Evolutionary conservation across 2,113 vertebrate genomes (phyloP), one percentile per base, ranked within the genome.

Genomic region (Solea solea): DNA sequence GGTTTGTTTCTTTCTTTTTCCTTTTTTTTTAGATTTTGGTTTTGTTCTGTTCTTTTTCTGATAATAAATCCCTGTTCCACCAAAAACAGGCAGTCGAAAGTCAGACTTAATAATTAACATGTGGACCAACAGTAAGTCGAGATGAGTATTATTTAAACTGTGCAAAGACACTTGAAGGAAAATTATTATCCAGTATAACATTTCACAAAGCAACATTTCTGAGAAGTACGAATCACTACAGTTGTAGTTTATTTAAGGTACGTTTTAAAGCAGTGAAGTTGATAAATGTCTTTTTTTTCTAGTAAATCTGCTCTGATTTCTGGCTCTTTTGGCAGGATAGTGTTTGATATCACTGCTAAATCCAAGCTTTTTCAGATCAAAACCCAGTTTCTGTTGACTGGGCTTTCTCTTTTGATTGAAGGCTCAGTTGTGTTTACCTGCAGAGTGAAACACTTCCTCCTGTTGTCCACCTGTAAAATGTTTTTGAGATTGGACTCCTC

Each of bases 1-100:
- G 94, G 94, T 97, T 97, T 88, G 93, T 94, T 96, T 94, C 93
- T 94, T 77, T 2, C 21, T 5, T 9, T 46, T 27, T 13, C 21
- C 21, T 7, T 64, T 71, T 71, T n/a, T 73, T 50, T 61, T 44
- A 40, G 11, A 39, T 82, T 74, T 65, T 12, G 1, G 9, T 72
- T 80, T 56, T 62, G 27, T 74, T 75, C 40, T 51, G 3, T 75
- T 58, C 5, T 41, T 82, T 79, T 69, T 71, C 25, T 13, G n/a
- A 52, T 25, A 9, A 46, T 25, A 54, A 9, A 55, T 54, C 25
- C 14, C 15, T 10, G 7, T 8, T 70, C 40, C 39, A 39, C 7
- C 44, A 21, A 28, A 60, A 72, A 25, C 5, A 44, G 49, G 2
- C 69, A 1, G n/a, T 27, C 27, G 39, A 72, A 10, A 53, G 34